Conservation (phyloP, 2,888 invertebrate genomes). For the Sympetrum striolatum region DNA sequence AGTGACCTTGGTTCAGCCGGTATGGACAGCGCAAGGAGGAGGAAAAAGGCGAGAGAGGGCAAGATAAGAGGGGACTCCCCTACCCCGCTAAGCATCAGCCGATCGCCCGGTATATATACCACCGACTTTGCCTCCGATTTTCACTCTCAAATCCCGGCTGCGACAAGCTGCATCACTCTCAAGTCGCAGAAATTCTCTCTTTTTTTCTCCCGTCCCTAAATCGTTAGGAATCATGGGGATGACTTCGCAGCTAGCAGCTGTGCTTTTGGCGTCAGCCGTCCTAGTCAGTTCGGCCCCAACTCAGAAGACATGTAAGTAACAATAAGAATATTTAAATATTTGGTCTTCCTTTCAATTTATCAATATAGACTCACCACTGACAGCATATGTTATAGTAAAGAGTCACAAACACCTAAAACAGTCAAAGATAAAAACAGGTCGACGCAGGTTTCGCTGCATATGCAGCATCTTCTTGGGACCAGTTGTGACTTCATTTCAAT, state of each 20-base stretch:
- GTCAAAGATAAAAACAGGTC: no score
- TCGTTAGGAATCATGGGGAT: not conserved
- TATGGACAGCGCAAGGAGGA: no score
- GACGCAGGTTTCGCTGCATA: no score
- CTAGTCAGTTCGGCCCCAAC: conserved; percentile 25
- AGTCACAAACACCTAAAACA: no score
- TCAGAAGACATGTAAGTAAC: not conserved
- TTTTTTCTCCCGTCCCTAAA: not conserved
- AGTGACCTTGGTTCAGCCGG: no score
- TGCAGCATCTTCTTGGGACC: no score
- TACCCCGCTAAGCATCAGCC: not conserved
- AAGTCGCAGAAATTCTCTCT: not conserved
- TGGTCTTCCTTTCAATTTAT: no score
- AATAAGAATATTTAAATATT: no score
- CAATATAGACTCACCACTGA: no score
- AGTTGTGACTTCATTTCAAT: no score
- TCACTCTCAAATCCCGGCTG: not conserved
- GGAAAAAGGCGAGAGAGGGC: not conserved
- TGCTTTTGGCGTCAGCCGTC: conserved; percentile 1
- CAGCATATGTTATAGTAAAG: no score
- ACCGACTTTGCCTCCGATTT: not conserved
- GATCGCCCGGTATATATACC: not conserved
- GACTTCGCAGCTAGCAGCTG: not conserved
- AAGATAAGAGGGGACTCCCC: not conserved
- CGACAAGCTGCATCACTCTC: not conserved